Base-by-base conservation (phyloP, 1,140 invertebrate species). In the Trichomalopsis sarcophagae region DNA sequence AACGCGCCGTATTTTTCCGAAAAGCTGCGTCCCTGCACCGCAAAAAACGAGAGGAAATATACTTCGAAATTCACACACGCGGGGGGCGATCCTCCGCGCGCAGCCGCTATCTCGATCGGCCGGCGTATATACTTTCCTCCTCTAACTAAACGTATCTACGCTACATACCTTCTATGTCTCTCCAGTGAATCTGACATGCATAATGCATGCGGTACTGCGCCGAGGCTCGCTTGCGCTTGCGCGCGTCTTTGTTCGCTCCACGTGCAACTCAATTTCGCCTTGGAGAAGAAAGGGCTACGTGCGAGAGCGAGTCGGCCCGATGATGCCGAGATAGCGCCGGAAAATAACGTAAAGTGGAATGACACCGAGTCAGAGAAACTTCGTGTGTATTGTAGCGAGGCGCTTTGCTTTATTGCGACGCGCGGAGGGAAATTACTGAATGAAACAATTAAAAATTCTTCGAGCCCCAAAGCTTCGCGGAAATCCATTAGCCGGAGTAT, bases 201-300 rank as follows among this genome's bases (percentile, higher is more conserved):
- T 85, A 82, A 87, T 86, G 74, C 85, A 86, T 75, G 71, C 17
- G 17, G 17, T 14, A 27, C 27, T 27, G 55, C 14, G 50, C 4
- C 14, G 21, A 44, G 21, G 17, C 17, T 62, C 55, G 55, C 55
- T 27, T 27, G 55, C 55, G 50, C 50, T 3, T 17, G 71, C 50
- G 75, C 44, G 23, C 75, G 66, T 68, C 40, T 85, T 86, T 83
- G 74, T 82, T 81, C 47, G 36, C 69, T 36, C 23, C 44, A 47
- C 50, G 82, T 55, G 75, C 75, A 55, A 77, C 75, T 77, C 75
- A 77, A 77, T 77, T 71, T 50, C 69, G 27, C 40, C 33, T 33
- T 33, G 30, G 36, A 73, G 68, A 30, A 71, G 68, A 71, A 71
- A 71, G 68, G 68, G 27, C 68, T 62, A 62, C 55, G 55, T 62